These are phyloP conservation scores for Pipistrellus pipistrellus DNA, from an alignment of 2,797 vertebrate genomes.

Conservation along the genomic window DNA sequence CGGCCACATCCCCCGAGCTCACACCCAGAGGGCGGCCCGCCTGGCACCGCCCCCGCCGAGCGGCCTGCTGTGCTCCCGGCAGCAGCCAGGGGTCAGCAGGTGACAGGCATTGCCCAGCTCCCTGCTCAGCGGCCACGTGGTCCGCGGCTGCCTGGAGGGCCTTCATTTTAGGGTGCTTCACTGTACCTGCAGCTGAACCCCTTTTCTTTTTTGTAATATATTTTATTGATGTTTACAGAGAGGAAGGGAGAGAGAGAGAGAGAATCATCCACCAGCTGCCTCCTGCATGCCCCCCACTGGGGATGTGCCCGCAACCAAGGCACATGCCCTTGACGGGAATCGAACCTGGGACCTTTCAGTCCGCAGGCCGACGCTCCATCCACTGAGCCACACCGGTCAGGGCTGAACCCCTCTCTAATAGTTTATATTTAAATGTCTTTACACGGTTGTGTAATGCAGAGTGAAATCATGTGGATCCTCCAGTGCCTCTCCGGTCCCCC, in stretches of 20 bases:
- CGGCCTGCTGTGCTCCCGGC: neutral
- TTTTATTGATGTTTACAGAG: no score
- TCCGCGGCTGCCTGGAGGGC: neutral
- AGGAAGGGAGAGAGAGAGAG: no score
- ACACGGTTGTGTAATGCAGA: neutral
- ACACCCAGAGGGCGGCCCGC: neutral
- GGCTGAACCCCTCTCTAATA: neutral
- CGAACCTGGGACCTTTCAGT: no score
- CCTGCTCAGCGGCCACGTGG: neutral
- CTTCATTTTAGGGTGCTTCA: neutral
- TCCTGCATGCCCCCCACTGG: no score
- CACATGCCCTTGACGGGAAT: no score
- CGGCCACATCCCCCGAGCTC: neutral
- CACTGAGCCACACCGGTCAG: no score
- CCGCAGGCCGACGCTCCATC: no score
- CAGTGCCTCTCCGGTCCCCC: neutral
- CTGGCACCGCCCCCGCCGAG: neutral
- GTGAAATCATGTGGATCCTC: neutral
- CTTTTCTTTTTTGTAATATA: neutral
- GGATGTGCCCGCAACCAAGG: no score
- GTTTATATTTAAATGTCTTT: constrained; percentile 19
- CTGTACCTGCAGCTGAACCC: neutral
- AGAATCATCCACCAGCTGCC: no score
- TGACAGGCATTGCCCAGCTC: neutral
- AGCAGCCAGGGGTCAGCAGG: neutral